Evolutionary conservation across 2,797 vertebrate species (phyloP).

Genomic region (Myotis planiceps): DNA sequence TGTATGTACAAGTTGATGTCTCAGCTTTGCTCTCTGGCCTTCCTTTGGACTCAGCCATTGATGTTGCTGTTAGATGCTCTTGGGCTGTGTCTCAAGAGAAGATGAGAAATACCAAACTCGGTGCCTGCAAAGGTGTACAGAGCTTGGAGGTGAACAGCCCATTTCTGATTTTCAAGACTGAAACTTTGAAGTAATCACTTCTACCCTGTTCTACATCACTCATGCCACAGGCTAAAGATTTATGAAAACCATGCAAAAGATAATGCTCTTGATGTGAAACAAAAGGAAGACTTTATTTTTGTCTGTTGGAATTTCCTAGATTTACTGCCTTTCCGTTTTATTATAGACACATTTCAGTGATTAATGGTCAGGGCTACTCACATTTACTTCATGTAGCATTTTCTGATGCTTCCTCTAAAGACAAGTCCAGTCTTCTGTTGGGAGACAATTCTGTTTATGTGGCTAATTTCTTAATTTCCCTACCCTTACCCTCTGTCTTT

Average conservation of each 20-base stretch:
- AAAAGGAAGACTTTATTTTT: constrained; percentile 11
- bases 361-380: constrained; percentile 1
- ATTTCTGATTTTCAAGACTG: constrained; percentile 24
- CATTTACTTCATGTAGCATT: constrained; percentile 15
- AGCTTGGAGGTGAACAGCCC: background rate
- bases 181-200: background rate
- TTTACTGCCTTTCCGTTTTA: constrained; percentile 20
- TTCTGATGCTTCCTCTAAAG: constrained; percentile 62
- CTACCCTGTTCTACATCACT: background rate
- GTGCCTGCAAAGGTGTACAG: background rate
- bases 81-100: background rate
- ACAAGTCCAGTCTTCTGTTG: constrained; percentile 63
- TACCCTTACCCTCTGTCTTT: constrained; percentile 56
- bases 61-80: background rate
- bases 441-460: constrained; percentile 65
- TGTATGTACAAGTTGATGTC: constrained; percentile 49
- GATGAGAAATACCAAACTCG: background rate
- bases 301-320: background rate
- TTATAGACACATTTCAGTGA: background rate
- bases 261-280: background rate
- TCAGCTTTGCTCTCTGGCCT: constrained; percentile 68
- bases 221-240: background rate
- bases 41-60: constrained; percentile 34
- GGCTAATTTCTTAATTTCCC: constrained; percentile 77
- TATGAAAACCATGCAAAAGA: background rate